A percentile compares a stretch with the other conserved stretches of the same genome.
phyloP scores from a whole-genome alignment of 2,888 invertebrate genomes.

The Psococerastis gibbosa region DNA sequence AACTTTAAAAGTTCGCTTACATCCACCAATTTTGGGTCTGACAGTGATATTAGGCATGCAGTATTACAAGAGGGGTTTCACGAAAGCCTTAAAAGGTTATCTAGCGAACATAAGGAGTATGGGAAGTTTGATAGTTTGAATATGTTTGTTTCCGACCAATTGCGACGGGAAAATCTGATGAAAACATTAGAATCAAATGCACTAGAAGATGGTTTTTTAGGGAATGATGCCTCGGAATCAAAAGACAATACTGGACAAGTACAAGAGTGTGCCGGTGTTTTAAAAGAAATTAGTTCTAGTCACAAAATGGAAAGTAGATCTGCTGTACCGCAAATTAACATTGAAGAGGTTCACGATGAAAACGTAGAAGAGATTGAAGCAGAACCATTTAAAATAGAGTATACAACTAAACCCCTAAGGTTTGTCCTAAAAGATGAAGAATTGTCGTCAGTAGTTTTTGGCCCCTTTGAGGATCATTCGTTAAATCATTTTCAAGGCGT shows the following conservation, averaged over 20 bases:
- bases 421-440: slow-evolving; percentile 3
- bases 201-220: slow-evolving; percentile 21
- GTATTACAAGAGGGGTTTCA: slow-evolving; percentile 33
- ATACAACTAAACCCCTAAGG: background rate
- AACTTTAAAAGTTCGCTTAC: background rate
- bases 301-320: background rate
- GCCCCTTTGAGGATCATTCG: slow-evolving; percentile 36
- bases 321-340: background rate
- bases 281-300: background rate
- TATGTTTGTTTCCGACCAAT: background rate
- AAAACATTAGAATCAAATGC: slow-evolving; percentile 3
- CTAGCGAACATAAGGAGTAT: slow-evolving; percentile 4
- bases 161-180: slow-evolving; percentile 16
- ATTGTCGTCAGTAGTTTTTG: slow-evolving; percentile 38
- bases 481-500: slow-evolving; percentile 32
- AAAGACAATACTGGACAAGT: slow-evolving; percentile 9
- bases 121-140: slow-evolving; percentile 3
- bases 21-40: slow-evolving; percentile 29
- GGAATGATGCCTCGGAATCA: slow-evolving; percentile 23
- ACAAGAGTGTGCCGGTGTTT: background rate
- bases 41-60: slow-evolving; percentile 32
- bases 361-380: background rate
- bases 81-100: slow-evolving; percentile 31
- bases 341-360: background rate
- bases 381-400: background rate